These are phyloP conservation scores for Drosophila mimica DNA, from an alignment of 2,888 invertebrate genomes.

Conservation along the genomic window DNA sequence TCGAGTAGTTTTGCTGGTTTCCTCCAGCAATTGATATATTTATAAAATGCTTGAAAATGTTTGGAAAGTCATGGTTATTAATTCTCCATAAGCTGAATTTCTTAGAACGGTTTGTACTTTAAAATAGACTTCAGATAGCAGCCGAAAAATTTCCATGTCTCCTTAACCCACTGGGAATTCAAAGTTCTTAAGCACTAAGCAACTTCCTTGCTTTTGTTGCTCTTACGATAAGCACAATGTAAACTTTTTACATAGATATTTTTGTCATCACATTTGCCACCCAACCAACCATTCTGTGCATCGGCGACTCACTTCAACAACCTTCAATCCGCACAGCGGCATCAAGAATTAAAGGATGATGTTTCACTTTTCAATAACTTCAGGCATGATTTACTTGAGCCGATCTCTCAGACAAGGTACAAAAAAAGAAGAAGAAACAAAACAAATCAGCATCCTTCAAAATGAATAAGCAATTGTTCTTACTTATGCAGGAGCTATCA, in stretches of 20 bases:
- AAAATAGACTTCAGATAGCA: background rate
- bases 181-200: background rate
- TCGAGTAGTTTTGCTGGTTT: constrained; percentile 5
- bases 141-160: background rate
- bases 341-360: constrained; percentile 6
- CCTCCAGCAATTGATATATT: no score
- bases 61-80: background rate
- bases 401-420: constrained; percentile 1
- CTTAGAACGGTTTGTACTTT: background rate
- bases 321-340: background rate
- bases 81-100: constrained; percentile 3
- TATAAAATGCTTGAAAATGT: background rate
- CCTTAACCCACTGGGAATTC: background rate
- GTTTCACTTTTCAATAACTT: constrained; percentile 30
- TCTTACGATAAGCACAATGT: background rate
- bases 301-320: background rate
- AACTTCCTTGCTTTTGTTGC: background rate
- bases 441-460: constrained; percentile 20
- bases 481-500: constrained; percentile 42
- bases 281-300: background rate
- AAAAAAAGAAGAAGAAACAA: background rate
- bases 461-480: constrained; percentile 26
- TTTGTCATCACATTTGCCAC: background rate
- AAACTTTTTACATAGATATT: background rate
- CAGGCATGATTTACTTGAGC: constrained; percentile 24